phyloP scores from a whole-genome alignment of 2,888 invertebrate genomes.

The Germaria angustata region DNA sequence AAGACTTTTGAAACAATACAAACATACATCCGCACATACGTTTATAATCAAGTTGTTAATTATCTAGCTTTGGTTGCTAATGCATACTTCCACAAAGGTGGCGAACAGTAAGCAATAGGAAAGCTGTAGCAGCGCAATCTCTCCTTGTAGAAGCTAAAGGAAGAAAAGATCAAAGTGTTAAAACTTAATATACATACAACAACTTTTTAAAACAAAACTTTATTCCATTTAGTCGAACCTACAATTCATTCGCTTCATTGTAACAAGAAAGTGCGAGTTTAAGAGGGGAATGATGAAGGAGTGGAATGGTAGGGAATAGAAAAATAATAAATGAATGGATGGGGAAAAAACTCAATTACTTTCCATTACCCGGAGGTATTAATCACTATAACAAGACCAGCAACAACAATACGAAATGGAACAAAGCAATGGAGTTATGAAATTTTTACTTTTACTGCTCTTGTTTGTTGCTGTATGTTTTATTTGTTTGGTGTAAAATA shows the following conservation, averaged over 20 bases:
- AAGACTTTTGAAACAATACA: slow-evolving; percentile 12
- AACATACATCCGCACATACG: background rate
- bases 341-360: slow-evolving; percentile 51
- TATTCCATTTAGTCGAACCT: slow-evolving; percentile 12
- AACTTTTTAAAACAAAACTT: slow-evolving; percentile 12
- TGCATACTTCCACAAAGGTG: background rate
- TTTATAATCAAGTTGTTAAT: background rate
- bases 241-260: background rate
- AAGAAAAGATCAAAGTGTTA: slow-evolving; percentile 54
- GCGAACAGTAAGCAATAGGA: background rate
- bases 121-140: background rate
- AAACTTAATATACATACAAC: slow-evolving; percentile 23
- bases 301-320: background rate
- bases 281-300: background rate
- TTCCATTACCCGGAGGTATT: slow-evolving; percentile 56
- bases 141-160: background rate
- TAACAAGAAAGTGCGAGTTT: background rate
- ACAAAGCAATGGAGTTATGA: slow-evolving; percentile 56
- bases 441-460: slow-evolving; percentile 44
- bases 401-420: slow-evolving; percentile 21
- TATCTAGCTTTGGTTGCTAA: background rate
- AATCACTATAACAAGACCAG: slow-evolving; percentile 25
- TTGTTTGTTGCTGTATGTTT: slow-evolving; percentile 20
- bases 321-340: slow-evolving; percentile 41
- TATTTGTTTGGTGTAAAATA: slow-evolving; percentile 50